Evolutionary conservation across 2,113 vertebrate genomes (phyloP), one percentile per base, ranked within the genome.

Genomic region (Patagioenas fasciata): DNA sequence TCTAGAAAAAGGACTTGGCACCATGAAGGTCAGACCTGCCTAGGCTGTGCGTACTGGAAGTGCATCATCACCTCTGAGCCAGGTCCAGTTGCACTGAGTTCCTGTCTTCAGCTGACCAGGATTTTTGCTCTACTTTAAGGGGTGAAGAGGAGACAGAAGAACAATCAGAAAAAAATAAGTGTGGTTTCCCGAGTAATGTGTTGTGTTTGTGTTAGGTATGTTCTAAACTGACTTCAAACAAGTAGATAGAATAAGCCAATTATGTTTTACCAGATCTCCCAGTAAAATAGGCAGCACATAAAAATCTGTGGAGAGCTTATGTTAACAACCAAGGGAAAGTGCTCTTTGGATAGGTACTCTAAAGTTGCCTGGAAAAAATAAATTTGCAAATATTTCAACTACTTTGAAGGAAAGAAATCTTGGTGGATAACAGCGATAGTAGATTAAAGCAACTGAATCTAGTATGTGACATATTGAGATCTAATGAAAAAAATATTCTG

Each of bases 91-190:
- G 61, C 17, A 56, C 9, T 8, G 53, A 5, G 4, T 60, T 81
- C 19, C 40, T 56, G 16, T 56, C 28, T 78, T 38, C 40, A 51
- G 14, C 16, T 56, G 44, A 19, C 29, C 7, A 23, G n/a, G 9
- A 34, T 32, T 66, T 80, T 82, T 51, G 3, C 10, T 4, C 25
- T 48, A 4, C 10, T 69, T 90, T 51, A 29, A 8, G 11, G 6
- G 3, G 4, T 31, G 11, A 74, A 50, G 44, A 80, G 65, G 18
- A 74, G 21, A 19, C 14, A 53, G 36, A 51, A 90, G 18, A 82
- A 61, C 21, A 1, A 58, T 40, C 2, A 38, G 7, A 7, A 54
- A 44, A 48, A 29, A 67, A 10, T 2, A 10, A 11, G 1, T 11
- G 8, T 4, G 0, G 0, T 80, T 88, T 72, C 14, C 34, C 8